Evolutionary conservation across 92 coral and sea anemone species (phyloP).

Genomic region (Muricea muricata): DNA sequence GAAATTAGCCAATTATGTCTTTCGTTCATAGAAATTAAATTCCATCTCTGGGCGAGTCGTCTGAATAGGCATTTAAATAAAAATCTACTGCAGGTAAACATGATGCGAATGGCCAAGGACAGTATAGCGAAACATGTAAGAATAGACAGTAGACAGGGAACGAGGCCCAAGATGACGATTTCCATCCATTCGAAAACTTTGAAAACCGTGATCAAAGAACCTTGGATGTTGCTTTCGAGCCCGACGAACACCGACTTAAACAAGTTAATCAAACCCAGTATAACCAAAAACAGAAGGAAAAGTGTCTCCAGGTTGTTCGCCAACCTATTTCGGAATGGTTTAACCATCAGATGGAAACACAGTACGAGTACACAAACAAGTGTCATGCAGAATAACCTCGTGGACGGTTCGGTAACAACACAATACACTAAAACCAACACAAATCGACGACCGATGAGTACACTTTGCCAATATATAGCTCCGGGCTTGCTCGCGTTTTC

Average conservation of each 20-base stretch:
- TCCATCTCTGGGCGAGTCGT: too few species aligned
- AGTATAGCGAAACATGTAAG: too few species aligned
- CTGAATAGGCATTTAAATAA: too few species aligned
- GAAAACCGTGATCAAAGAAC: too few species aligned
- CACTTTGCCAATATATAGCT: slow-evolving; percentile 75
- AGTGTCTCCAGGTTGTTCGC: slow-evolving; percentile 64
- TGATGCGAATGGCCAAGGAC: too few species aligned
- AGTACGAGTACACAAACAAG: slow-evolving; percentile 63
- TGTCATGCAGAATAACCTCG: slow-evolving; percentile 46
- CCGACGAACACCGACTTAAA: slow-evolving; percentile 53
- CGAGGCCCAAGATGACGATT: slow-evolving; percentile 11
- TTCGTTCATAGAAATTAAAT: too few species aligned
- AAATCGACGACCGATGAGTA: slow-evolving; percentile 74
- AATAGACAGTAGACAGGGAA: too few species aligned
- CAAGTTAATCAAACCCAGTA: slow-evolving; percentile 61
- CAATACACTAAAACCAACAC: slow-evolving; percentile 57
- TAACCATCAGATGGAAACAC: slow-evolving; percentile 58
- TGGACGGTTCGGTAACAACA: slow-evolving; percentile 58
- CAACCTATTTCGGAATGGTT: slow-evolving; percentile 57
- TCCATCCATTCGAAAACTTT: slow-evolving; percentile 25
- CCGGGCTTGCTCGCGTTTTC: slow-evolving; percentile 64
- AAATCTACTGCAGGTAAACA: too few species aligned
- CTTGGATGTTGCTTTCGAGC: neutral
- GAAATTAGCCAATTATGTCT: too few species aligned
- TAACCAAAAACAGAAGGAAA: slow-evolving; percentile 57